Percentiles rank a stretch among this genome's conserved stretches.
Evolutionary conservation across 2,797 vertebrate genomes (phyloP).

Genomic region (Esox masquinongy): DNA sequence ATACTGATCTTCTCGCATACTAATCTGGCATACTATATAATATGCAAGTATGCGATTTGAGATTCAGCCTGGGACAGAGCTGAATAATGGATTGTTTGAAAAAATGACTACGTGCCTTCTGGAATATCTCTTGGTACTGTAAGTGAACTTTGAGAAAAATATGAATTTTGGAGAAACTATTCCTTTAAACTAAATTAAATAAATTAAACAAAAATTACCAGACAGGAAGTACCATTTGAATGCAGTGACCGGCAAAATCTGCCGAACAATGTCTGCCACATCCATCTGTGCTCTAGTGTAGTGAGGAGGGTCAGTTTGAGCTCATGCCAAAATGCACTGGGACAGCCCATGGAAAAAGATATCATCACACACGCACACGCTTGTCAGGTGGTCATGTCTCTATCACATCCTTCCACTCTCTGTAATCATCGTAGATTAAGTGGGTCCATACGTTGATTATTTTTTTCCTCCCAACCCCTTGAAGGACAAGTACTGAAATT

Average conservation of each 20-base stretch:
- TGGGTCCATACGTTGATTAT: background rate
- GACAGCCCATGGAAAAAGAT: conserved; percentile 34
- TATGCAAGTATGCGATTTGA: too few relatives aligned
- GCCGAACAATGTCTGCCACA: background rate
- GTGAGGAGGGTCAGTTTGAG: background rate
- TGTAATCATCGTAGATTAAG: background rate
- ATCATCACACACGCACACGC: conserved; percentile 15
- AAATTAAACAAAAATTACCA: background rate
- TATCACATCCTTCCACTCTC: conserved; percentile 16
- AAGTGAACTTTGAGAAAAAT: too few relatives aligned
- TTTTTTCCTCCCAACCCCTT: too few relatives aligned
- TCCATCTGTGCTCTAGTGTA: background rate
- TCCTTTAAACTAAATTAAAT: conserved; percentile 1
- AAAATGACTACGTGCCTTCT: too few relatives aligned
- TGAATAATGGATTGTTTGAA: too few relatives aligned
- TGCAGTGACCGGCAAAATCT: background rate
- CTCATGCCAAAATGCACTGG: background rate
- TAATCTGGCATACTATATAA: too few relatives aligned
- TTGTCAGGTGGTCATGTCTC: conserved; percentile 48
- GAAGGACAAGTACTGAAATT: too few relatives aligned
- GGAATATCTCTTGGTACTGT: too few relatives aligned
- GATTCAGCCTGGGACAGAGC: too few relatives aligned
- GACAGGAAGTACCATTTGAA: background rate
- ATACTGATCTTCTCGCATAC: too few relatives aligned
- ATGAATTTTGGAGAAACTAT: background rate